Conservation (phyloP, 2,797 vertebrate species). For the Gambelia wislizenii region DNA sequence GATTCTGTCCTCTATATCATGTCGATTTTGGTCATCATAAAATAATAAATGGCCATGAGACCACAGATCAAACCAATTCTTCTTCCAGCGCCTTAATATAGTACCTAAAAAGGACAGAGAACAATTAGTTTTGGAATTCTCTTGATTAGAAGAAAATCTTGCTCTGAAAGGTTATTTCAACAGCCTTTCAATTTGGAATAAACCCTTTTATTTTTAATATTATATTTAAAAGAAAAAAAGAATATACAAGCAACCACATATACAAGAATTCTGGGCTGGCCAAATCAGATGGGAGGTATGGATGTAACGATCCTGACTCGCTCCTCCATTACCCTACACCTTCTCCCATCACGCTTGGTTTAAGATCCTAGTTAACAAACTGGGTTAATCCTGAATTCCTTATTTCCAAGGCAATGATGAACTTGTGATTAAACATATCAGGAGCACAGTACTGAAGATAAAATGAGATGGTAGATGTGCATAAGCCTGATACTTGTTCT, state of each 20-base stretch:
- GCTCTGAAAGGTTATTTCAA: conserved; percentile 12
- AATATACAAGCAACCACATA: no score
- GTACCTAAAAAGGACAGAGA: conserved; percentile 83
- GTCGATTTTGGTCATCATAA: conserved; percentile 89
- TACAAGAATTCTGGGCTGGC: no score
- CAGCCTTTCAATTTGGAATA: conserved; percentile 7
- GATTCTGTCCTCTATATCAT: conserved; percentile 91
- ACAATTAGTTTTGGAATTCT: conserved; percentile 9
- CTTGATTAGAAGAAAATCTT: neutral
- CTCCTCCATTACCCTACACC: neutral
- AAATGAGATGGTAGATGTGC: neutral
- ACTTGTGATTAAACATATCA: neutral
- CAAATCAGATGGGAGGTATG: neutral
- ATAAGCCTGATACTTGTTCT: neutral
- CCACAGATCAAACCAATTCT: conserved; percentile 98
- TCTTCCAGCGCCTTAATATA: conserved; percentile 96
- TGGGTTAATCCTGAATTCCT: neutral
- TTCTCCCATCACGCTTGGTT: neutral
- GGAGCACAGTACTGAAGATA: neutral
- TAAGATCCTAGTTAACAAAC: neutral
- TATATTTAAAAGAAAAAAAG: neutral
- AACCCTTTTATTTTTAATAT: neutral
- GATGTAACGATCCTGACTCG: neutral
- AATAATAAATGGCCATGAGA: conserved; percentile 91
- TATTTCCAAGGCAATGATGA: neutral